A percentile compares a stretch with the other conserved stretches of the same genome.
Evolutionary conservation across 2,113 vertebrate species (phyloP).

Genomic region (Piprites chloris): DNA sequence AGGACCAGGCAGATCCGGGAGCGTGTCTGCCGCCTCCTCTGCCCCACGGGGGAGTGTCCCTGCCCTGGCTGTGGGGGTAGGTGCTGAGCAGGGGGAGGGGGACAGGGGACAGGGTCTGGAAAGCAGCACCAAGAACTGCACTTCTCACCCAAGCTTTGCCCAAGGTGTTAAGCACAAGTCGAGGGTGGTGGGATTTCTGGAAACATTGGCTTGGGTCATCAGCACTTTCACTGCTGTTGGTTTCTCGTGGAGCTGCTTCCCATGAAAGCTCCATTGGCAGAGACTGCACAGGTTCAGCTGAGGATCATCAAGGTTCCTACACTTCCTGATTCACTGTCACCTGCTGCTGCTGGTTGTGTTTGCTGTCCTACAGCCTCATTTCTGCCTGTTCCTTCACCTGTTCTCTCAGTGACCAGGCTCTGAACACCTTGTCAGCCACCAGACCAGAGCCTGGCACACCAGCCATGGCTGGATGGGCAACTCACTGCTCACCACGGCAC

Average conservation of each 20-base stretch:
- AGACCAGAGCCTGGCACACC: rapidly evolving
- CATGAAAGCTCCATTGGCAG: background rate
- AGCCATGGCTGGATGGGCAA: rapidly evolving
- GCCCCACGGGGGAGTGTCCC: rapidly evolving
- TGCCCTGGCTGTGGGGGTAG: rapidly evolving
- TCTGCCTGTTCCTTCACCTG: background rate
- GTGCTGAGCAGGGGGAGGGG: background rate
- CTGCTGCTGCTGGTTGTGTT: background rate
- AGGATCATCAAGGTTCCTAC: background rate
- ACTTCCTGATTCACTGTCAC: background rate
- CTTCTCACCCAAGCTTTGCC: rapidly evolving
- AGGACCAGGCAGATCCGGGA: constrained; percentile 60
- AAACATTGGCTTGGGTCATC: rapidly evolving
- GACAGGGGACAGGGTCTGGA: rapidly evolving
- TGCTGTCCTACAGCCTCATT: background rate
- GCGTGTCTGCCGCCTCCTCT: background rate
- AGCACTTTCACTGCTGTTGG: background rate
- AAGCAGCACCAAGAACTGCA: background rate
- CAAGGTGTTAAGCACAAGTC: background rate
- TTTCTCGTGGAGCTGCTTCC: background rate
- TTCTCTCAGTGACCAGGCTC: rapidly evolving
- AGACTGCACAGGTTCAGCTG: background rate
- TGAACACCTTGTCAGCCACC: rapidly evolving
- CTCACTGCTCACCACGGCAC: rapidly evolving
- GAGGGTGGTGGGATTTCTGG: background rate